phyloP scores from a whole-genome alignment of 2,797 vertebrate species.

The Bradypus variegatus region DNA sequence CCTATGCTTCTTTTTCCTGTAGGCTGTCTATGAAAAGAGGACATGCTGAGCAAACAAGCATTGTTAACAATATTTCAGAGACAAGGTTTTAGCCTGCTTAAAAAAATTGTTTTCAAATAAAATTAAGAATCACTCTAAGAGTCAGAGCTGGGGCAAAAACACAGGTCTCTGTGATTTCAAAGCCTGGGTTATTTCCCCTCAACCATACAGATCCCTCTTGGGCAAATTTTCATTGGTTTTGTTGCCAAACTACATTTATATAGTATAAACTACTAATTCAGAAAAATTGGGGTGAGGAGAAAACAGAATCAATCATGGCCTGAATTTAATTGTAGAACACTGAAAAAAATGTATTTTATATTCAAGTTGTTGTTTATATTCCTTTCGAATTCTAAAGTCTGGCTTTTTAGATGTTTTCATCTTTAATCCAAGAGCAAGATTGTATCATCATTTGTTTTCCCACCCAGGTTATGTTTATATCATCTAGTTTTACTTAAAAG shows the following conservation, averaged over 20 bases:
- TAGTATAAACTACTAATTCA: not conserved
- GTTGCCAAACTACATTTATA: not conserved
- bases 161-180: not conserved
- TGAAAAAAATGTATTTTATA: not conserved
- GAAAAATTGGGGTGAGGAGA: not conserved
- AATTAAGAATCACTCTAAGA: not conserved
- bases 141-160: not conserved
- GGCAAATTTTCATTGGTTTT: not conserved
- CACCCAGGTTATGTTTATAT: not conserved
- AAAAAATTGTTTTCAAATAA: not conserved
- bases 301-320: not conserved
- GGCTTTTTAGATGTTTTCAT: not conserved
- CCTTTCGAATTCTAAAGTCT: not conserved
- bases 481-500: constrained; percentile 8
- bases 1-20: not conserved
- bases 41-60: not conserved
- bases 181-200: not conserved
- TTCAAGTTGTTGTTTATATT: not conserved
- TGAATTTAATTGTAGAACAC: not conserved
- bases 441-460: not conserved
- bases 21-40: not conserved
- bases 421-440: not conserved
- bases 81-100: not conserved
- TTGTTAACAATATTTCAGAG: not conserved
- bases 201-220: not conserved